phyloP scores from a whole-genome alignment of 2,888 invertebrate species.

The Unio pictorum region DNA sequence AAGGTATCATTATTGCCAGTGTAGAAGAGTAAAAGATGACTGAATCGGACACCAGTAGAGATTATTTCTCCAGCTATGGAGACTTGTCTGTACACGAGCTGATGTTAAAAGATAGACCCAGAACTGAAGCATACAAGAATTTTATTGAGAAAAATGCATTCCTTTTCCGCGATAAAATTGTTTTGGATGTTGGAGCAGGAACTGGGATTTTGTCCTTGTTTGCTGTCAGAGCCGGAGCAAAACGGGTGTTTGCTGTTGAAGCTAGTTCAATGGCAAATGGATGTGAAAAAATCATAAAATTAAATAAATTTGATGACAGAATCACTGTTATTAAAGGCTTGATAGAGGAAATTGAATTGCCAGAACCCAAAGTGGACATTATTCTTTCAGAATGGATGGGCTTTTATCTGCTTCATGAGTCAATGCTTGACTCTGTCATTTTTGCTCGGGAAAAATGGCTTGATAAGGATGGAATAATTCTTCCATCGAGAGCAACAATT shows the following conservation, averaged over 20 bases:
- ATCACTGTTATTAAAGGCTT: constrained; percentile 61
- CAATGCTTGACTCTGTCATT: constrained; percentile 68
- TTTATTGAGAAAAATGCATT: constrained; percentile 66
- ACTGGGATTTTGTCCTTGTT: constrained; percentile 69
- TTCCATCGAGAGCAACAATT: constrained; percentile 63
- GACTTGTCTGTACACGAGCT: constrained; percentile 65
- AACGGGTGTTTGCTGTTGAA: constrained; percentile 68
- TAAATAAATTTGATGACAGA: constrained; percentile 55
- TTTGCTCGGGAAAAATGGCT: constrained; percentile 66
- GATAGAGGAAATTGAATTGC: constrained; percentile 62
- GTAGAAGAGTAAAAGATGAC: constrained; percentile 3
- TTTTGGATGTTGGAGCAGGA: constrained; percentile 74
- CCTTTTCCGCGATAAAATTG: constrained; percentile 62
- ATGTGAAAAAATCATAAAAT: constrained; percentile 59
- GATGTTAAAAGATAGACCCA: constrained; percentile 67
- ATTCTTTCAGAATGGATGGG: constrained; percentile 72
- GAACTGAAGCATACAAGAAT: constrained; percentile 65
- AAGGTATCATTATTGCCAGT: no score
- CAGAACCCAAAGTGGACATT: constrained; percentile 65
- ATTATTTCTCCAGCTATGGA: constrained; percentile 65
- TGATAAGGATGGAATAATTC: constrained; percentile 57
- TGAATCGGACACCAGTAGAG: constrained; percentile 7
- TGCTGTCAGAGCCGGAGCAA: constrained; percentile 68
- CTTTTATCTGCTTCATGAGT: constrained; percentile 70
- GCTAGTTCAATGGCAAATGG: constrained; percentile 59